Base-by-base conservation (phyloP, 2,888 invertebrate genomes). In the Coelinius sp. region DNA sequence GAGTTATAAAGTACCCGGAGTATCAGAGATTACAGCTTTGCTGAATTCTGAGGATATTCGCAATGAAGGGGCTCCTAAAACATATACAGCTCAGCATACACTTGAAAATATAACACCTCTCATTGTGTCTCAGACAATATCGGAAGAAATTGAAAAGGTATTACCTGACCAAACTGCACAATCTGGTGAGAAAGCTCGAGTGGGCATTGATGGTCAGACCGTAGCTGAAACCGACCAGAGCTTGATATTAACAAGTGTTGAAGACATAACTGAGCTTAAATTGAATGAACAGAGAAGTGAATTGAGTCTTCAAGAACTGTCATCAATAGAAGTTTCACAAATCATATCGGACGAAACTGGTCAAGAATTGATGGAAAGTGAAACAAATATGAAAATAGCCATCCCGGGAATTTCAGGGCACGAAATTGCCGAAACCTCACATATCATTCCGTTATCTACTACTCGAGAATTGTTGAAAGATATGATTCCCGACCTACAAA, bases 181-280 rank as follows among this genome's bases (percentile, higher is more conserved):
- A 4, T 70, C n/a, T 7, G 70, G 73, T 44, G 81, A 80, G 22
- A 81, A 77, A 31, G 85, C 84, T 6, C 79, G 79, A 71, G 81
- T 86, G n/a, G 77, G 73, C 31, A 69, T 85, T 5, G 72, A 73
- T 0, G 83, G 86, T 5, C 83, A 86, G 77, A 88, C 88, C 76
- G 83, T 87, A 62, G 88, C 88, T 5, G 84, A 89, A 80, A 86
- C 86, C 52, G 79, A 83, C 25, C 86, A 89, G 80, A 80, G 89
- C 2, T 70, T 84, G 14, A 74, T 80, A 66, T 75, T 78, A 17
- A 71, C 74, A n/a, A 81, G 75, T 22, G 76, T 79, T 0, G 86
- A 84, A 76, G 83, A 84, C 56, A 76, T 86, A 20, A 70, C 71
- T 5, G 75, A 81, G 66, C n/a, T 66, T 53, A 73, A 75, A 64